Base-by-base conservation (phyloP, 2,113 vertebrate genomes). In the Ploceus nigricollis region DNA sequence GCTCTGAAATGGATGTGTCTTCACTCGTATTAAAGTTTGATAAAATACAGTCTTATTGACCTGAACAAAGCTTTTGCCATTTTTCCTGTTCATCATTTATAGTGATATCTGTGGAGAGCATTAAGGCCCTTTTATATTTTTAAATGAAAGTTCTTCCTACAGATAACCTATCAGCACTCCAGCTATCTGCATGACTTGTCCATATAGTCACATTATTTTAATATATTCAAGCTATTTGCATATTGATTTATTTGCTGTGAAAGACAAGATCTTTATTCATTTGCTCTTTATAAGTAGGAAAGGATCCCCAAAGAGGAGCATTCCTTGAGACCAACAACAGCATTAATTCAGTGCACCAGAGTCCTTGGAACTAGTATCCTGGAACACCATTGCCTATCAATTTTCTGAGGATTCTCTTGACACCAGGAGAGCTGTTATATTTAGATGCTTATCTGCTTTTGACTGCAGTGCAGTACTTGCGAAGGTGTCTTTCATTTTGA, bases 391-490 rank as follows among this genome's bases (percentile, higher is more conserved):
- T 96, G 44, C 58, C 56, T 95, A 77, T 87, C 58, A 88, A 4
- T 91, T 94, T 95, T 89, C 40, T 93, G 66, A 82, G 71, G 72
- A 93, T 87, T 94, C 63, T 79, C 71, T 93, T 82, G 87, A 44
- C 85, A 88, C 19, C 44, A 66, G 30, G 73, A 96, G 33, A 89
- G 37, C 30, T 89, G 68, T 91, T 95, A n/a, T 71, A 90, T 94
- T 94, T 78, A 87, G 86, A 88, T 93, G 24, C 81, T 96, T 85
- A 90, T 96, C 90, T 95, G 76, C 35, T 87, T 96, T 94, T 92
- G 33, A 93, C 78, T 95, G 69, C 82, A 83, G 58, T 82, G 48
- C 87, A 90, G 77, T 70, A 73, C 73, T 89, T 88, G 71, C n/a
- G 13, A 89, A 93, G 68, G 58, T 50, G 16, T 71, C 56, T 91